Conservation (phyloP, 2,797 vertebrate species). For the Megalops cyprinoides region DNA sequence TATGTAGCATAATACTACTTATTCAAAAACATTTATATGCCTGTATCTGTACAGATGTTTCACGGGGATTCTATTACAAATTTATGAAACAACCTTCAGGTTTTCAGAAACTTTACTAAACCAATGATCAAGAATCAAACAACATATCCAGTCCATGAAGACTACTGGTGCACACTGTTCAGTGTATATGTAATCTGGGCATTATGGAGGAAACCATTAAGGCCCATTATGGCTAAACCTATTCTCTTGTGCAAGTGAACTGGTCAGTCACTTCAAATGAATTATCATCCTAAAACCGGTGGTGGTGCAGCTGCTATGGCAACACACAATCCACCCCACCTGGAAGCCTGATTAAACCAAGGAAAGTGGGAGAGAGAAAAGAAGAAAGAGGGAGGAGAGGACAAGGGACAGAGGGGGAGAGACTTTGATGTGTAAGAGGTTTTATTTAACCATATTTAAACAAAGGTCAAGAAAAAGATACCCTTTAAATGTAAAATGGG, state of each 20-base stretch:
- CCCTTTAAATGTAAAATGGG: too few relatives aligned
- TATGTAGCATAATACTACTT: too few relatives aligned
- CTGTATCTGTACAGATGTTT: too few relatives aligned
- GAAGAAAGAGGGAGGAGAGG: too few relatives aligned
- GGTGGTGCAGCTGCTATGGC: conserved; percentile 9
- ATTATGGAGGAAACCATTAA: background rate
- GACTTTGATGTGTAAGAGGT: too few relatives aligned
- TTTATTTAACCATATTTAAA: too few relatives aligned
- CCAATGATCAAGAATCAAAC: background rate
- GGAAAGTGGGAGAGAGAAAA: background rate
- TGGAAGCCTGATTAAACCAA: background rate
- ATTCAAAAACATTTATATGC: too few relatives aligned
- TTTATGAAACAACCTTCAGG: background rate
- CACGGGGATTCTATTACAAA: too few relatives aligned
- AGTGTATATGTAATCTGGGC: background rate
- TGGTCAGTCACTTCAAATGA: background rate
- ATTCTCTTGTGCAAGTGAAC: background rate
- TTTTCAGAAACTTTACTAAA: background rate
- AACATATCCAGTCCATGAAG: background rate
- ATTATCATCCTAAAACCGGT: conserved; percentile 6
- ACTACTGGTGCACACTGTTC: background rate
- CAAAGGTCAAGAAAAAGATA: too few relatives aligned
- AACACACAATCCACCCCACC: background rate
- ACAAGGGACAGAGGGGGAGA: too few relatives aligned
- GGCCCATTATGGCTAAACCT: background rate